A percentile compares a stretch with the other conserved stretches of the same genome.
phyloP scores from a whole-genome alignment of 35 echinoderm and acorn worm species.

The Lytechinus pictus region DNA sequence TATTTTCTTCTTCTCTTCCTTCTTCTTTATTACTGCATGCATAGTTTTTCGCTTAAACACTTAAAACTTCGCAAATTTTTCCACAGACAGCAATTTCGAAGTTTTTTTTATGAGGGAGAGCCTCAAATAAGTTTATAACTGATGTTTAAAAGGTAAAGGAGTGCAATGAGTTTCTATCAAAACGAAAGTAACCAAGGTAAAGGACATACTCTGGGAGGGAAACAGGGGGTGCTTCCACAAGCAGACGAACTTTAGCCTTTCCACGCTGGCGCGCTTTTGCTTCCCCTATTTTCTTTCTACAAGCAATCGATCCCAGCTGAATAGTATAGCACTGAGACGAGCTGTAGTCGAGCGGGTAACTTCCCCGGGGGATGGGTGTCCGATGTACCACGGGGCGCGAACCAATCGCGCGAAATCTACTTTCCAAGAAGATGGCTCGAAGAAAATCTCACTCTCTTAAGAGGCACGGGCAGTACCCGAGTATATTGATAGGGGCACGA shows the following conservation, averaged over 20 bases:
- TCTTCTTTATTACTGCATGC: background rate
- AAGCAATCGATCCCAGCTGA: conserved; percentile 42
- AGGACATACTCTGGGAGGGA: background rate
- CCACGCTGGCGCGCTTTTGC: background rate
- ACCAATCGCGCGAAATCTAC: background rate
- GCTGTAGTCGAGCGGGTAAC: background rate
- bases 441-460: background rate
- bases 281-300: background rate
- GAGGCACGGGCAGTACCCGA: too few species aligned
- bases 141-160: too few species aligned
- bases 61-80: too few species aligned
- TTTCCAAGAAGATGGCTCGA: background rate
- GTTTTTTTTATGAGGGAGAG: too few species aligned
- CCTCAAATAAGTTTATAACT: too few species aligned
- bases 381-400: conserved; percentile 5
- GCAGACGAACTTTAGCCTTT: conserved; percentile 31
- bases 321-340: conserved; percentile 6
- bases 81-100: too few species aligned
- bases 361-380: conserved; percentile 24
- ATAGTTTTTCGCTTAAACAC: too few species aligned
- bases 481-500: too few species aligned
- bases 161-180: too few species aligned
- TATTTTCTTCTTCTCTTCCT: background rate
- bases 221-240: background rate
- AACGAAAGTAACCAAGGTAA: background rate